Evolutionary conservation across 2,888 invertebrate genomes (phyloP).

Genomic region (Ferdinandea cuprea): DNA sequence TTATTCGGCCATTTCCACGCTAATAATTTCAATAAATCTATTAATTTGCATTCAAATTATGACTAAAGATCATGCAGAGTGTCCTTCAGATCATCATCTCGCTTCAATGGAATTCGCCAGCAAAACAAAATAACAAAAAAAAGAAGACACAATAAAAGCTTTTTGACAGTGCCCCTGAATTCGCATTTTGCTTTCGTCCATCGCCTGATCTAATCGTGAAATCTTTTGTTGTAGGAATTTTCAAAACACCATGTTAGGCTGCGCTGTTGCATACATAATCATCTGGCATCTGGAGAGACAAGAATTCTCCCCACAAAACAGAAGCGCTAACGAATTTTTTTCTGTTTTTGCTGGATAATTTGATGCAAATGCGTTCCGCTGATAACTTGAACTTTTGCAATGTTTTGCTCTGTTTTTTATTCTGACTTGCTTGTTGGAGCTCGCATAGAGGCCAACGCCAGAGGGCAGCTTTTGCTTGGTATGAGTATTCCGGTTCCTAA

Average conservation of each 20-base stretch:
- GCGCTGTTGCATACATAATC: slow-evolving; percentile 34
- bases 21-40: slow-evolving; percentile 34
- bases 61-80: slow-evolving; percentile 32
- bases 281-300: slow-evolving; percentile 20
- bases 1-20: neutral
- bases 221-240: slow-evolving; percentile 23
- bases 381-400: slow-evolving; percentile 54
- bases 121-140: neutral
- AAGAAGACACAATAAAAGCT: neutral
- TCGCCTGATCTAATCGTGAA: slow-evolving; percentile 41
- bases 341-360: slow-evolving; percentile 43
- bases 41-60: slow-evolving; percentile 52
- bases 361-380: slow-evolving; percentile 64
- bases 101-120: slow-evolving; percentile 10
- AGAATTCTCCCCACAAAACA: slow-evolving; percentile 11
- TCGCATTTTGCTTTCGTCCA: neutral
- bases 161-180: slow-evolving; percentile 28
- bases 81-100: slow-evolving; percentile 51
- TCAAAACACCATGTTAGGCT: slow-evolving; percentile 25
- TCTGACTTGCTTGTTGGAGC: slow-evolving; percentile 36
- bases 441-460: slow-evolving; percentile 55
- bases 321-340: slow-evolving; percentile 17
- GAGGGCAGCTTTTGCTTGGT: slow-evolving; percentile 41
- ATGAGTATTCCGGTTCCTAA: slow-evolving; percentile 64
- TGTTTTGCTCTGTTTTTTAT: slow-evolving; percentile 27